A percentile compares a stretch with the other conserved stretches of the same genome.
phyloP scores from a whole-genome alignment of 2,797 vertebrate genomes.

The Liasis olivaceus region DNA sequence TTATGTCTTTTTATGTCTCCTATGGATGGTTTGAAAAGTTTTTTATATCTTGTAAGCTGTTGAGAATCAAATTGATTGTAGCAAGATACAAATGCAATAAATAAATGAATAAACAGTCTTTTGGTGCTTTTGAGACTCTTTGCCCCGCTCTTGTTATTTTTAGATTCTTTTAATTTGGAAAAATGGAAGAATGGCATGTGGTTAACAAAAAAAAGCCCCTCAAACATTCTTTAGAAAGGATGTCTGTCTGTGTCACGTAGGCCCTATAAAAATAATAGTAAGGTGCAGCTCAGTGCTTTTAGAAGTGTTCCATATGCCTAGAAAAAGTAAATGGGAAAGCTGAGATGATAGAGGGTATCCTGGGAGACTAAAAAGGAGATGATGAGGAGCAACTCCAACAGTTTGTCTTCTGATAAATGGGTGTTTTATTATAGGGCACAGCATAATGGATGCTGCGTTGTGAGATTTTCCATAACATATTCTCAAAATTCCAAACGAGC shows the following conservation, averaged over 20 bases:
- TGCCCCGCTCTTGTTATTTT: background rate
- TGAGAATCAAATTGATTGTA: background rate
- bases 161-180: background rate
- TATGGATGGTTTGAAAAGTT: background rate
- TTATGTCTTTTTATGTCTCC: background rate
- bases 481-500: background rate
- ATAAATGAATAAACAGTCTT: background rate
- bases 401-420: background rate
- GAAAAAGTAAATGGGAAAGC: background rate
- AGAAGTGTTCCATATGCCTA: background rate
- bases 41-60: background rate
- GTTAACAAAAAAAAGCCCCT: background rate
- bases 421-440: background rate
- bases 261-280: background rate
- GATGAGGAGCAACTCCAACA: background rate
- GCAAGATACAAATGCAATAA: too few relatives aligned
- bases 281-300: background rate
- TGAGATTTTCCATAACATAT: background rate
- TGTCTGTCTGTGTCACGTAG: background rate
- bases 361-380: background rate
- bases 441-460: background rate
- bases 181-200: background rate
- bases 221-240: background rate
- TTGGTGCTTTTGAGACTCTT: background rate
- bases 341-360: background rate